These are phyloP conservation scores for Musca domestica DNA, from an alignment of 1,140 invertebrate species.

Conservation along the genomic window DNA sequence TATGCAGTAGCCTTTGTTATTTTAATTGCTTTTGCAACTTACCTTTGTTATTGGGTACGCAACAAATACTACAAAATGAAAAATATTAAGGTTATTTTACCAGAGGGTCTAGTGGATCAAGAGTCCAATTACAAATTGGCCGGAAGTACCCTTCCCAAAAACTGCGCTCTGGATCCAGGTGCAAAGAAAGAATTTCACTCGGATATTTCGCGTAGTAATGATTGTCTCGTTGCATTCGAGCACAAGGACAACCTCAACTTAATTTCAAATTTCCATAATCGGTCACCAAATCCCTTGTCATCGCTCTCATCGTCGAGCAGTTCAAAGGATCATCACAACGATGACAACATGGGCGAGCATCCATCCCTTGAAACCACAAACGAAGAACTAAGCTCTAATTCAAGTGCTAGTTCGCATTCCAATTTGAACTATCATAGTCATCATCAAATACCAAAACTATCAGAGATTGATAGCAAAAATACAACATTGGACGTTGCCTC, in stretches of 20 bases:
- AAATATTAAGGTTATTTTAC: conserved; percentile 14
- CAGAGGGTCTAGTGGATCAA: conserved; percentile 11
- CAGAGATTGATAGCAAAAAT: background rate
- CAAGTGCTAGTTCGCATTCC: background rate
- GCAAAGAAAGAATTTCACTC: conserved; percentile 11
- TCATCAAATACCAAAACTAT: background rate
- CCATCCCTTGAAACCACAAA: conserved; percentile 7
- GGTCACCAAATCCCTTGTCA: background rate
- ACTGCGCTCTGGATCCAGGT: background rate
- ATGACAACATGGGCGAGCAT: background rate
- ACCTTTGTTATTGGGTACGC: conserved; percentile 12
- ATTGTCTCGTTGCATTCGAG: conserved; percentile 4
- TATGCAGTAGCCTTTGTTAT: conserved; percentile 5
- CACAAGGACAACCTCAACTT: conserved; percentile 12
- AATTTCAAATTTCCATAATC: background rate
- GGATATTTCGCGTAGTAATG: conserved; percentile 20
- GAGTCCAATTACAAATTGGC: background rate
- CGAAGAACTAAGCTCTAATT: conserved; percentile 13
- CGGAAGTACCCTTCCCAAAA: background rate
- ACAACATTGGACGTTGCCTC: background rate
- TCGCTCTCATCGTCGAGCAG: background rate
- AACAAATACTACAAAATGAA: conserved; percentile 22
- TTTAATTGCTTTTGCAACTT: background rate
- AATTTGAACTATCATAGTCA: background rate
- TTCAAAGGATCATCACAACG: background rate